A percentile compares a stretch with the other conserved stretches of the same genome.
Conservation (phyloP, 1,140 invertebrate genomes). For the Idris sp. region DNA sequence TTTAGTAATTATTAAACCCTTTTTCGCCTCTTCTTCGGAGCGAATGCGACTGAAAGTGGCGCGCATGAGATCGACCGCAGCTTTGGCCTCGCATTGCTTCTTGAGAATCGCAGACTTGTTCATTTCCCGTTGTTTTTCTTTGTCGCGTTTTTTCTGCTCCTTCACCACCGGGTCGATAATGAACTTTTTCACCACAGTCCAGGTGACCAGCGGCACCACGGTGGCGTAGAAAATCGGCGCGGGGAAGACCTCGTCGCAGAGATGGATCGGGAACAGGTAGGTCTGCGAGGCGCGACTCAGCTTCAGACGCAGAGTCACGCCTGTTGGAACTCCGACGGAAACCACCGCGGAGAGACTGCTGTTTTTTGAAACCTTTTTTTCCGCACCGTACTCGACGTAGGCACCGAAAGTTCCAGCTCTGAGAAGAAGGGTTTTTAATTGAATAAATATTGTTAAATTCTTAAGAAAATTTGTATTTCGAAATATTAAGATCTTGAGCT, state of each 20-base stretch:
- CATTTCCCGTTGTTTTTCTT: slow-evolving; percentile 85
- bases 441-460: too few species aligned
- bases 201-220: slow-evolving; percentile 88
- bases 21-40: slow-evolving; percentile 86
- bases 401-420: slow-evolving; percentile 93
- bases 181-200: slow-evolving; percentile 89
- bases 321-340: slow-evolving; percentile 89
- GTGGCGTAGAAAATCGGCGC: slow-evolving; percentile 96
- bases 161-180: slow-evolving; percentile 91
- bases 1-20: slow-evolving; percentile 90
- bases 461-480: too few species aligned
- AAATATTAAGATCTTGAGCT: too few species aligned
- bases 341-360: slow-evolving; percentile 92
- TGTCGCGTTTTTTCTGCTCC: slow-evolving; percentile 86
- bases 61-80: slow-evolving; percentile 92
- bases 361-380: slow-evolving; percentile 94
- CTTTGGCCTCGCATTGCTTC: slow-evolving; percentile 89
- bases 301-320: slow-evolving; percentile 92
- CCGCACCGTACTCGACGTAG: slow-evolving; percentile 92
- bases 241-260: slow-evolving; percentile 93
- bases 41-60: slow-evolving; percentile 87
- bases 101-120: slow-evolving; percentile 87
- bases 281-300: slow-evolving; percentile 91
- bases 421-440: slow-evolving; percentile 23
- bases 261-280: slow-evolving; percentile 92